Evolutionary conservation across 2,797 vertebrate species (phyloP).

Genomic region (Acipenser transmontanus): DNA sequence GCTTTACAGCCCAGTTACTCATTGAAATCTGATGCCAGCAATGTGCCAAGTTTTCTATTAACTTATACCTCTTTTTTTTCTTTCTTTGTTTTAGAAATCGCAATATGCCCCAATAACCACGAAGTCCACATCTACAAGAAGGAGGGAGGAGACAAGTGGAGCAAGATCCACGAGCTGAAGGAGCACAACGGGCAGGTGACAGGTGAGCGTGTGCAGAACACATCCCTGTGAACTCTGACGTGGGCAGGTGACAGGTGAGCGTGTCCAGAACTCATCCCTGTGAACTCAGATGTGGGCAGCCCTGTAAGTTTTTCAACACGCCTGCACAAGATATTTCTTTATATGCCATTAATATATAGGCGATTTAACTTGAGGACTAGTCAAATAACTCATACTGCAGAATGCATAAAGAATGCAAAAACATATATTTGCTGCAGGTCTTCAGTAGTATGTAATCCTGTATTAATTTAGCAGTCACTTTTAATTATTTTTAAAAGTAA

Average conservation of each 20-base stretch:
- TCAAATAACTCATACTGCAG: no score
- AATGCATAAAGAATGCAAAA: no score
- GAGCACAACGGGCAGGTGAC: slow-evolving; percentile 96
- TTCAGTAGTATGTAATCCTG: no score
- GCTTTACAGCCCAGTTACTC: no score
- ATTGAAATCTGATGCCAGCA: no score
- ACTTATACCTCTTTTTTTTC: neutral
- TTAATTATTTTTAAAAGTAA: no score
- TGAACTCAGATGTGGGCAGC: neutral
- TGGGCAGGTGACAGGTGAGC: slow-evolving; percentile 91
- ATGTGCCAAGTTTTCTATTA: neutral
- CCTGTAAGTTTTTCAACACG: neutral
- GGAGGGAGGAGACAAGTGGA: slow-evolving; percentile 75
- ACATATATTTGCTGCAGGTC: no score
- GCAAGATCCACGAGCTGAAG: slow-evolving; percentile 85
- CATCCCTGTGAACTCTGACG: no score
- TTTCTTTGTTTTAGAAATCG: slow-evolving; percentile 70
- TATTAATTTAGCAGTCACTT: no score
- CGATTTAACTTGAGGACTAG: no score
- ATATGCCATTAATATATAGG: no score
- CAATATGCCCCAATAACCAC: slow-evolving; percentile 92
- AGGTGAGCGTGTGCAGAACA: slow-evolving; percentile 52
- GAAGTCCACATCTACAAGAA: slow-evolving; percentile 95
- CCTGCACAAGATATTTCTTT: no score
- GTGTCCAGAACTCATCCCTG: neutral